A percentile compares a stretch with the other conserved stretches of the same genome.
Conservation (phyloP, 2,113 vertebrate genomes). For the Amphilophus citrinellus region DNA sequence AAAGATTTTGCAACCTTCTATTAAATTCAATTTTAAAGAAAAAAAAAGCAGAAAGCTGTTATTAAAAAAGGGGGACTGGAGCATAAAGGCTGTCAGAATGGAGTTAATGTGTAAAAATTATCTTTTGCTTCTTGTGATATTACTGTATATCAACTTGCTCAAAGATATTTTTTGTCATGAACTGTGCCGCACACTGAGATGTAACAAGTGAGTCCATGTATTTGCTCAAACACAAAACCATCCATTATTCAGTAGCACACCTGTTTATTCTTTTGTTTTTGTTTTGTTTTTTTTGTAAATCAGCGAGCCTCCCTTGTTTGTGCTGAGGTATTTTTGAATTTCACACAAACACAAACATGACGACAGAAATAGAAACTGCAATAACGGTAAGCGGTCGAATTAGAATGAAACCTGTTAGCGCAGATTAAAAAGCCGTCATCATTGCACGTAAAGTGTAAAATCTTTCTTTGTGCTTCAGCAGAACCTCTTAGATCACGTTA, state of each 20-base stretch:
- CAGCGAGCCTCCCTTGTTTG: background rate
- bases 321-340: background rate
- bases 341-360: background rate
- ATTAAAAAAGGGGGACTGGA: conserved; percentile 61
- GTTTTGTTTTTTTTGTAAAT: background rate
- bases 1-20: conserved; percentile 21
- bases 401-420: conserved; percentile 9
- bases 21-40: conserved; percentile 49
- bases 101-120: conserved; percentile 57
- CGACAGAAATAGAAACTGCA: background rate
- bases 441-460: conserved; percentile 3
- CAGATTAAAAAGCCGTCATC: conserved; percentile 8
- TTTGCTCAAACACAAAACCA: background rate
- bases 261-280: background rate
- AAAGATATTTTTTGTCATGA: background rate
- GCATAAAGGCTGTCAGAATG: conserved; percentile 38
- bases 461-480: background rate
- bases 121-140: conserved; percentile 19
- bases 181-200: background rate
- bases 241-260: background rate
- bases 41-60: conserved; percentile 18
- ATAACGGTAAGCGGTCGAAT: background rate
- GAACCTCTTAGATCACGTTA: background rate
- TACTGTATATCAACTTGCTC: conserved; percentile 2
- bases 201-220: background rate